A percentile compares a stretch with the other conserved stretches of the same genome.
These are phyloP conservation scores for Ammospiza caudacuta DNA, from an alignment of 2,113 vertebrate genomes.

Conservation along the genomic window DNA sequence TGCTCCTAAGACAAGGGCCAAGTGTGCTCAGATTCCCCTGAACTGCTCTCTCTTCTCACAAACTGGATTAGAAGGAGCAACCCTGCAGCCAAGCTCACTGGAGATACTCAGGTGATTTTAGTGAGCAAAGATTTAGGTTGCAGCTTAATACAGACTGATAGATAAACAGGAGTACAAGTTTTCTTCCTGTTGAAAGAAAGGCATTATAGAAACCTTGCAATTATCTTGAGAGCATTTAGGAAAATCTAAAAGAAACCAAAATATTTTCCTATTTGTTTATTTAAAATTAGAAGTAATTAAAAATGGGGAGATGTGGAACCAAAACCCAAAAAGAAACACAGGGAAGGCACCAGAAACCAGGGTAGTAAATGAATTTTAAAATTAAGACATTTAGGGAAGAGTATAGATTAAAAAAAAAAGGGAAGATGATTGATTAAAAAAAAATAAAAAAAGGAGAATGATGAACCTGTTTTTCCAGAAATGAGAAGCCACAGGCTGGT, in stretches of 20 bases:
- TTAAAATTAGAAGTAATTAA: background rate
- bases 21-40: background rate
- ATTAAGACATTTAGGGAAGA: background rate
- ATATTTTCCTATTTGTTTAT: background rate
- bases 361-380: background rate
- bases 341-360: background rate
- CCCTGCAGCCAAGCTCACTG: background rate
- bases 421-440: background rate
- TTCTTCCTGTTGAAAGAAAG: background rate
- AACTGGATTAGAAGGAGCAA: background rate
- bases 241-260: background rate
- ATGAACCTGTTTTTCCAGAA: conserved; percentile 3
- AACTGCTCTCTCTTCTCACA: background rate
- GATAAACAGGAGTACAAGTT: background rate
- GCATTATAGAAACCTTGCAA: background rate
- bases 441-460: background rate
- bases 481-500: background rate
- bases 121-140: background rate
- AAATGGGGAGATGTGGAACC: accelerated
- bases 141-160: background rate
- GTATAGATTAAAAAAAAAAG: background rate
- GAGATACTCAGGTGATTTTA: background rate
- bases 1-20: background rate
- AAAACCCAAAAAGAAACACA: background rate
- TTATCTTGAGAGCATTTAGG: background rate